Conservation (phyloP, 2,797 vertebrate species). For the Myotis myotis region DNA sequence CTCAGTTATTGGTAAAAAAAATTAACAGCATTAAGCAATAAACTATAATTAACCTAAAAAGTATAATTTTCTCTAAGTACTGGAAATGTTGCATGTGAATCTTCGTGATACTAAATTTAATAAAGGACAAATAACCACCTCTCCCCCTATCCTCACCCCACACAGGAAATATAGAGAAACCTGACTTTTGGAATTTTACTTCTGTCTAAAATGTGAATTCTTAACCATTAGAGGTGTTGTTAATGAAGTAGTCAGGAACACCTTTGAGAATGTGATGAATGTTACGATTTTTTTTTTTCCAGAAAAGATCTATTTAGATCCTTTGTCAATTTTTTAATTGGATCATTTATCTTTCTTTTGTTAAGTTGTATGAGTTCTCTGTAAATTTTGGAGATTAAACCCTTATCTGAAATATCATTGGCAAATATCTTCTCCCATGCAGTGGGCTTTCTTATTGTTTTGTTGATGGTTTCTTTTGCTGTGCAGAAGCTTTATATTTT, state of each 20-base stretch:
- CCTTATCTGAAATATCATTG: too few species aligned
- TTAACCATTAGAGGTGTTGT: not conserved
- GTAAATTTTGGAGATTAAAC: too few species aligned
- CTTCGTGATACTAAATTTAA: constrained; percentile 4
- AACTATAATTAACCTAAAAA: not conserved
- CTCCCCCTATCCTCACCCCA: not conserved
- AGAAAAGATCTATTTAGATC: not conserved
- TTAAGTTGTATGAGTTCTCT: too few species aligned
- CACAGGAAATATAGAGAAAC: not conserved
- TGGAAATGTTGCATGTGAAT: not conserved
- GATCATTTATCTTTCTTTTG: too few species aligned
- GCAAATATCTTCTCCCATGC: too few species aligned
- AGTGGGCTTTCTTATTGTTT: too few species aligned
- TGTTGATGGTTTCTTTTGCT: too few species aligned
- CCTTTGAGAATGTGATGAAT: not conserved
- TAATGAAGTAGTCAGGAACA: not conserved
- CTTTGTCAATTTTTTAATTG: too few species aligned
- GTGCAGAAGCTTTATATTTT: too few species aligned
- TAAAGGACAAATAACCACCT: not conserved
- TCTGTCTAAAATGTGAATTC: constrained; percentile 8
- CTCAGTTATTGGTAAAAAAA: not conserved
- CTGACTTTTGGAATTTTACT: not conserved
- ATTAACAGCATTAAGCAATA: not conserved
- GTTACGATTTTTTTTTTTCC: not conserved
- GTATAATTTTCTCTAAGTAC: not conserved